Base-by-base conservation (phyloP, 2,113 vertebrate genomes). In the Cardinalis cardinalis region DNA sequence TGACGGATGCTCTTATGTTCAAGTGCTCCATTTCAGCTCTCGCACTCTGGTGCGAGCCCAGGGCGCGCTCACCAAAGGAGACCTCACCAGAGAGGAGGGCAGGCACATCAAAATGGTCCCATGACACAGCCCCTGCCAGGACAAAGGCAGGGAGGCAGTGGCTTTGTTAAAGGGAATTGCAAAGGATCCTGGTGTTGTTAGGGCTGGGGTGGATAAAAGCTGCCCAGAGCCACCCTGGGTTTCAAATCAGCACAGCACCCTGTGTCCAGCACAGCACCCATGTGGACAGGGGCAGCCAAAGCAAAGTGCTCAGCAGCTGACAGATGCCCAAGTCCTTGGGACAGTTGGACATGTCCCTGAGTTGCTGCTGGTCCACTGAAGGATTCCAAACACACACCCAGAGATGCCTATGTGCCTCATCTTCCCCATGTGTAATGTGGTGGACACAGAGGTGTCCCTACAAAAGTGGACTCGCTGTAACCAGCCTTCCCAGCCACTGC, bases 61-160 rank as follows among this genome's bases (percentile, higher is more conserved):
- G 49, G 34, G 55, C 23, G 53, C 59, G 97, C 98, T 98, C 95
- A 99, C 98, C 98, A 64, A 98, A 99, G 70, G 98, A 97, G 89
- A 99, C 92, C 9, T 99, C 98, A 14, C 98, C 98, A 18, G 99
- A 99, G 92, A 91, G 40, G 19, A 99, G 97, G 72, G 97, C 92
- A 5, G 97, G 97, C 24, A 99, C 93, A 11, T 84, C 78, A 40
- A 99, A 99, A 87, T 98, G 96, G 98, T 68, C 96, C 97, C 3
- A 97, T 98, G 88, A 99, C 97, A 29, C 97, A 97, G 88, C 98
- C 99, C 82, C 99, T 99, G 96, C 1, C 52, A 94, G 75, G 55
- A 90, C 49, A 75, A 69, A 88, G 76, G 44, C 69, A 36, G 49
- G 19, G 34, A 82, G 38, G 8, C 13, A 13, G 4, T 5, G 38